Evolutionary conservation across 2,888 invertebrate species (phyloP).

Genomic region (Stenotaenia linearis): DNA sequence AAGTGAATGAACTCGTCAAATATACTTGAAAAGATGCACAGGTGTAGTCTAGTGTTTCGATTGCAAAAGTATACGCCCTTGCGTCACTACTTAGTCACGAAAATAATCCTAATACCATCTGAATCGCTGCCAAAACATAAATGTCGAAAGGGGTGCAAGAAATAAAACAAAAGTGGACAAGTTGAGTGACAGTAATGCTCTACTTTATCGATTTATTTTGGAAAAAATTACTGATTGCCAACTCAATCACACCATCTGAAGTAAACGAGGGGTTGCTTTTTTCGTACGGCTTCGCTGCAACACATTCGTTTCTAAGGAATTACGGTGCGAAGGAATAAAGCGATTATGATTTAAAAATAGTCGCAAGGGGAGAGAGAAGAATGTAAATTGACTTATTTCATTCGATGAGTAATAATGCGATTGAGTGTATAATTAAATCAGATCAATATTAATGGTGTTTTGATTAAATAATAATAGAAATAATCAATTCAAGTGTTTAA

Average conservation of each 20-base stretch:
- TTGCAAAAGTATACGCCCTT: background rate
- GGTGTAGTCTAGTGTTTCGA: conserved; percentile 9
- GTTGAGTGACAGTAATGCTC: background rate
- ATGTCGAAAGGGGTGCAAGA: background rate
- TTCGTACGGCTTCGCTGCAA: background rate
- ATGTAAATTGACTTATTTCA: background rate
- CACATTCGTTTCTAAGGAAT: background rate
- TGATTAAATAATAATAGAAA: background rate
- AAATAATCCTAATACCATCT: background rate
- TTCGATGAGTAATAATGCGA: background rate
- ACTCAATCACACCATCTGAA: background rate
- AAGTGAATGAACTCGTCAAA: background rate
- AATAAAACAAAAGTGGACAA: too few species aligned
- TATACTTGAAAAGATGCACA: background rate
- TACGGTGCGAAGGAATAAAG: background rate
- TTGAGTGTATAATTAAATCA: background rate
- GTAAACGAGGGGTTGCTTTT: background rate
- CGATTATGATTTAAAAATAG: background rate
- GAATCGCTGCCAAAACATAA: background rate
- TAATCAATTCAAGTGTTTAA: background rate
- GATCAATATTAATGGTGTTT: background rate
- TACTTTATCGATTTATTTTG: background rate
- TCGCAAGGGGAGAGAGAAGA: background rate
- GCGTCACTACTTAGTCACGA: background rate
- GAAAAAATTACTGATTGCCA: background rate